Evolutionary conservation across 2,113 vertebrate species (phyloP).

Genomic region (Cavia porcellus): DNA sequence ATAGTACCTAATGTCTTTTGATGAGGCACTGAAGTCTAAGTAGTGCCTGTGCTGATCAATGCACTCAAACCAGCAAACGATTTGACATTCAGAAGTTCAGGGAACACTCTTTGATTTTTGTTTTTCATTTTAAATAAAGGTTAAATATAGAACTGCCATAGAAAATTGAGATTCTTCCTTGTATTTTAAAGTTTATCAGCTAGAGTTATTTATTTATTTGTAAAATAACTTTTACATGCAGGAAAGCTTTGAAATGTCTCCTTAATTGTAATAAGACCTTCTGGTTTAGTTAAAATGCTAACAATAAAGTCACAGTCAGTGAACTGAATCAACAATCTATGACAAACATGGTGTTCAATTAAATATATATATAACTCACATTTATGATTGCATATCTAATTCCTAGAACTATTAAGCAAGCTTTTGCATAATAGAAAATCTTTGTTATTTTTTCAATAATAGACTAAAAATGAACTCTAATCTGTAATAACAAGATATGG

Average conservation of each 20-base stretch:
- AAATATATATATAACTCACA: neutral
- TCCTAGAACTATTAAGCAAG: neutral
- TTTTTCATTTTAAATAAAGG: constrained; percentile 54
- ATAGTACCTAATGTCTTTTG: constrained; percentile 34
- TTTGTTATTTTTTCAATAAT: neutral
- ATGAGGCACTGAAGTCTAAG: constrained; percentile 55
- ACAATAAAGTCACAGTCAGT: neutral
- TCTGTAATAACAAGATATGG: neutral
- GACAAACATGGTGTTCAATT: neutral
- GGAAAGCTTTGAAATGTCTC: constrained; percentile 14
- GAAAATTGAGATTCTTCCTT: constrained; percentile 59
- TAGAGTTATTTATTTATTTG: constrained; percentile 59
- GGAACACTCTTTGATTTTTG: constrained; percentile 53
- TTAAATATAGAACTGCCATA: constrained; percentile 62
- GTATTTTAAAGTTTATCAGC: constrained; percentile 64
- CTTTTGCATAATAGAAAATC: neutral
- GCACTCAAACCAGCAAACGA: neutral
- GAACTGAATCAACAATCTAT: neutral
- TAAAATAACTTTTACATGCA: constrained; percentile 59
- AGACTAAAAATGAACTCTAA: neutral
- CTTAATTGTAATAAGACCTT: neutral
- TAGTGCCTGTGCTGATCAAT: constrained; percentile 52
- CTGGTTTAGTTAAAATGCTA: constrained; percentile 29
- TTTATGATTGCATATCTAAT: neutral
- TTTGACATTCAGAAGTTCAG: constrained; percentile 59